Evolutionary conservation across 2,797 vertebrate genomes (phyloP).

Genomic region (Gadopsis marmoratus): DNA sequence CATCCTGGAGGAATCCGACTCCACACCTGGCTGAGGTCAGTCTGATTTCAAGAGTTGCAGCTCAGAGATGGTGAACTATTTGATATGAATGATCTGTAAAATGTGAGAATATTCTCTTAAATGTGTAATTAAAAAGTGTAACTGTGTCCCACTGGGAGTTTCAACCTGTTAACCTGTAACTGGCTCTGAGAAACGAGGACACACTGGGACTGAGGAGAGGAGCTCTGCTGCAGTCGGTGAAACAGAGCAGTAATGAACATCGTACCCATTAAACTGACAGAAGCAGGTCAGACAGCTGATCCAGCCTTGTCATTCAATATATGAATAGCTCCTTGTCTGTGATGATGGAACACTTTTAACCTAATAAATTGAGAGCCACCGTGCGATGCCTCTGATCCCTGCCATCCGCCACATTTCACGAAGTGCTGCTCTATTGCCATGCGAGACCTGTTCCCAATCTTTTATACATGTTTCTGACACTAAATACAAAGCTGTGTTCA

Average conservation of each 20-base stretch:
- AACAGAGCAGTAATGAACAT: constrained; percentile 81
- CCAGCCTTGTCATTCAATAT: constrained; percentile 83
- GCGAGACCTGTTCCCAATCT: constrained; percentile 68
- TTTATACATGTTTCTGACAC: constrained; percentile 61
- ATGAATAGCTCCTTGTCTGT: constrained; percentile 81
- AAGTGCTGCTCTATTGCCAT: constrained; percentile 63
- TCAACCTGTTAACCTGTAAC: constrained; percentile 69
- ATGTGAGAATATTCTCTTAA: constrained; percentile 33
- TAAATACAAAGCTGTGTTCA: constrained; percentile 66
- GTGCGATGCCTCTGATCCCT: constrained; percentile 70
- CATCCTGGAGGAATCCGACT: constrained; percentile 20
- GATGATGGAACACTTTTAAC: constrained; percentile 83
- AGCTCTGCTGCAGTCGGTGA: constrained; percentile 65
- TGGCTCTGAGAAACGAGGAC: constrained; percentile 66
- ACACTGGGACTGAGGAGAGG: constrained; percentile 57
- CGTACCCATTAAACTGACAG: constrained; percentile 83
- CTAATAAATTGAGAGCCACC: constrained; percentile 80
- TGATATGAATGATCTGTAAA: constrained; percentile 59
- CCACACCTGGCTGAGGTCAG: constrained; percentile 14
- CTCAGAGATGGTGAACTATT: constrained; percentile 15
- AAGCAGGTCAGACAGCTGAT: constrained; percentile 85
- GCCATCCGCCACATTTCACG: constrained; percentile 66
- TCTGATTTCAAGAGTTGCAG: constrained; percentile 24
- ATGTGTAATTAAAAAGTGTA: constrained; percentile 75
- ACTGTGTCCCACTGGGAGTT: constrained; percentile 56